Percentiles rank a stretch among this genome's conserved stretches.
Evolutionary conservation across 1,140 invertebrate species (phyloP).

Genomic region (Drosophila ananassae): DNA sequence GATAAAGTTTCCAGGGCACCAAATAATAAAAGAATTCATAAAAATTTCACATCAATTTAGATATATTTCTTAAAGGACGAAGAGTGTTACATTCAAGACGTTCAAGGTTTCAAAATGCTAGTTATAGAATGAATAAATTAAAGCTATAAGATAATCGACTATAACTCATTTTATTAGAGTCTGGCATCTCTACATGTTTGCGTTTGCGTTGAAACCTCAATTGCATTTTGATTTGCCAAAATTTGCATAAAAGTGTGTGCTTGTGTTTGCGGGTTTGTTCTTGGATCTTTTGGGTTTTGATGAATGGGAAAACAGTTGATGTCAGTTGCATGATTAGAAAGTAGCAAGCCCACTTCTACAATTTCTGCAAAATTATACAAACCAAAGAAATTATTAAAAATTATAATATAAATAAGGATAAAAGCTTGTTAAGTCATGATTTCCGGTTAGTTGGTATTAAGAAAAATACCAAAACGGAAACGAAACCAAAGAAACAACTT

Average conservation of each 20-base stretch:
- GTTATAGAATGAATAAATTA: neutral
- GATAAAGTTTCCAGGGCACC: constrained; percentile 15
- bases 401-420: neutral
- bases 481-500: neutral
- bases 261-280: constrained; percentile 33
- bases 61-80: neutral
- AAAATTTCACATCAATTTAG: constrained; percentile 17
- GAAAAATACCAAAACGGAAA: neutral
- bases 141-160: neutral
- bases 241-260: constrained; percentile 53
- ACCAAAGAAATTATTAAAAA: neutral
- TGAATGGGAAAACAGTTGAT: constrained; percentile 33
- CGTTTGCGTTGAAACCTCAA: constrained; percentile 36
- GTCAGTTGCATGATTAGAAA: constrained; percentile 16
- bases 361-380: neutral
- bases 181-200: constrained; percentile 10
- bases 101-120: neutral
- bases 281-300: constrained; percentile 36
- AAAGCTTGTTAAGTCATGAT: too few species aligned
- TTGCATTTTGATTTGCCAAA: constrained; percentile 55
- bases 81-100: neutral
- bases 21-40: constrained; percentile 6
- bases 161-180: constrained; percentile 48
- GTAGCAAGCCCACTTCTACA: neutral
- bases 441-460: neutral